Conservation (phyloP, 2,113 vertebrate species). For the Apeltes quadracus region DNA sequence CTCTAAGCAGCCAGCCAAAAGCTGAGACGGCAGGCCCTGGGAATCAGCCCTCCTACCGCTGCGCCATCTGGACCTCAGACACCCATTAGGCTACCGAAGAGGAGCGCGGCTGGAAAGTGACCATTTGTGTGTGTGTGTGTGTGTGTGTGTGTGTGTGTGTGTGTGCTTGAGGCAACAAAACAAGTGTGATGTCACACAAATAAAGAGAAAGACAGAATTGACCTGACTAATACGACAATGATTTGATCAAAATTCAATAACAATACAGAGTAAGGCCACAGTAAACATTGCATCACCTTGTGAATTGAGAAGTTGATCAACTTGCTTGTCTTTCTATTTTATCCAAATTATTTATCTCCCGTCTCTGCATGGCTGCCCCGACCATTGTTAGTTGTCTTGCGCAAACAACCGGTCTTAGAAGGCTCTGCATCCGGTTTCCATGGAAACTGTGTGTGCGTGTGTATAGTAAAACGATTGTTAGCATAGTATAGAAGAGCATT, state of each 20-base stretch:
- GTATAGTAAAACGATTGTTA: conserved; percentile 72
- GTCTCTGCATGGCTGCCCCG: conserved; percentile 64
- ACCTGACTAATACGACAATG: conserved; percentile 12
- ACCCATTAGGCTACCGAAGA: conserved; percentile 70
- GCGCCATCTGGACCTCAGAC: conserved; percentile 80
- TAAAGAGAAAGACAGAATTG: conserved; percentile 4
- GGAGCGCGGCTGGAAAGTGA: conserved; percentile 60
- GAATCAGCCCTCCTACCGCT: conserved; percentile 75
- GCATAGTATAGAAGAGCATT: conserved; percentile 53
- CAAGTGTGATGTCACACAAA: conserved; percentile 15
- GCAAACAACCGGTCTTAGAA: conserved; percentile 76
- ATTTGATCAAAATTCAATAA: conserved; percentile 9
- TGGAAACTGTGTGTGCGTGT: conserved; percentile 75
- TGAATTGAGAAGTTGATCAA: neutral
- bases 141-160: conserved; percentile 15
- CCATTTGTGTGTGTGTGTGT: conserved; percentile 41
- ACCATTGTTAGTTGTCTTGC: conserved; percentile 72
- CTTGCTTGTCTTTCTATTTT: conserved; percentile 40
- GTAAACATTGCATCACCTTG: conserved; percentile 19
- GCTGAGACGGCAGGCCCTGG: conserved; percentile 41
- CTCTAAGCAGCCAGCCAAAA: conserved; percentile 32
- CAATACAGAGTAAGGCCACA: conserved; percentile 15
- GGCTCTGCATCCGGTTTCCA: conserved; percentile 79
- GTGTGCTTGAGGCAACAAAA: too few species aligned
- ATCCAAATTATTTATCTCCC: conserved; percentile 57